Base-by-base conservation (phyloP, 2,113 vertebrate species). In the Cebus imitator region DNA sequence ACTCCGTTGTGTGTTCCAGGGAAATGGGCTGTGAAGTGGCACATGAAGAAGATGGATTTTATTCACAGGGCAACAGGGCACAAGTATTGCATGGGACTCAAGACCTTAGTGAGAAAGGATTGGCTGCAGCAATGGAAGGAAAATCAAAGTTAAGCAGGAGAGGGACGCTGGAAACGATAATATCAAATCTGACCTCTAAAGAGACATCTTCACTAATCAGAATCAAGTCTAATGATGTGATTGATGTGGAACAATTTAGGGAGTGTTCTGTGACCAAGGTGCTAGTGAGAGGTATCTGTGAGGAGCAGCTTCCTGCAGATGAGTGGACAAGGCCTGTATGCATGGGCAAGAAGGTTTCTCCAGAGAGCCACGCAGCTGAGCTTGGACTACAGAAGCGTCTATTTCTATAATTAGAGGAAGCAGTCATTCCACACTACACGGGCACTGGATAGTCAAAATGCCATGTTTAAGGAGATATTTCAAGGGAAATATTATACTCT, bases 281-380 rank as follows among this genome's bases (percentile, higher is more conserved):
- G 18, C 16, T 45, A 21, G 35, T 23, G 45, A 66, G 16, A 35
- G 40, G 17, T 8, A 12, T 48, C 30, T 52, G 12, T 25, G n/a
- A 21, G n/a, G 72, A 68, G 45, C 43, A 8, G 8, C 10, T 30
- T 68, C 37, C 20, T n/a, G 43, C 21, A 61, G 75, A 11, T 2
- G 1, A 5, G 23, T 0, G 37, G 20, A 7, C 20, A 21, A 8
- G 43, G 25, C 3, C 58, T 2, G 1, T 8, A 21, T 35, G 14
- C 48, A 2, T 7, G 45, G 32, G 25, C 25, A 8, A 27, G n/a
- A n/a, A 52, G 9, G 20, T 12, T 20, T 12, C 61, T 64, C 61
- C 20, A 1, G 10, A 27, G 4, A 35, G 25, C 18, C 6, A 40
- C 3, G 8, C 6, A 23, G 57, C 30, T 66, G 16, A 7, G 16